Base-by-base conservation (phyloP, 2,888 invertebrate genomes). In the Campoletis raptor region DNA sequence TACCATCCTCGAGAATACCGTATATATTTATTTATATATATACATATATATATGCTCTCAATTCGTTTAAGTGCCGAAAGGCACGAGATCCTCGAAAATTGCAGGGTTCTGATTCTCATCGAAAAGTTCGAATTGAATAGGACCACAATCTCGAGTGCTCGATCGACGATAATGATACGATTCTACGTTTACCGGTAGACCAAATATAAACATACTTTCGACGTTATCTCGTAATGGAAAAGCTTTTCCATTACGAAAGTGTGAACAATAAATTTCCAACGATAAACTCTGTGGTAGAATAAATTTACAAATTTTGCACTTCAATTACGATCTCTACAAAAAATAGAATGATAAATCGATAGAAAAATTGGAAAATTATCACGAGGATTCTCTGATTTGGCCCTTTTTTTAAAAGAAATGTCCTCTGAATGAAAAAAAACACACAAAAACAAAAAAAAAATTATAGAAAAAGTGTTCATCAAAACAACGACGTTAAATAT, bases 81-180 rank as follows among this genome's bases (percentile, higher is more conserved):
- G 89, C 94, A 94, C 94, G 94, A 89, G 91, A 93, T 88, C 89
- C 92, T 90, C 88, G 88, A 90, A 70, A 90, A 92, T 91, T 91
- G 90, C 90, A 86, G 83, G 86, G 81, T 66, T 78, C 70, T 84
- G 91, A 92, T 93, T 92, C 90, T 87, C 89, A 92, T 92, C 90
- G 89, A 76, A 92, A 93, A 93, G 91, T 94, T 93, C 90, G 90
- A 90, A 93, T 93, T 92, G 92, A 90, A 90, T 86, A 84, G 88
- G 42, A 79, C 87, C 85, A 87, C 90, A 91, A 92, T 92, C 92
- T 92, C 83, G 87, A 90, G 89, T 89, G 89, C 78, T 83, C 85
- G 87, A 92, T 91, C 90, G 42, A 78, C 69, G 57, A 48, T 85
- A 88, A 87, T 85, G 69, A 76, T 87, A 83, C 73, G 67, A 77